Evolutionary conservation across 2,888 invertebrate genomes (phyloP).

Genomic region (Furcula furcula): DNA sequence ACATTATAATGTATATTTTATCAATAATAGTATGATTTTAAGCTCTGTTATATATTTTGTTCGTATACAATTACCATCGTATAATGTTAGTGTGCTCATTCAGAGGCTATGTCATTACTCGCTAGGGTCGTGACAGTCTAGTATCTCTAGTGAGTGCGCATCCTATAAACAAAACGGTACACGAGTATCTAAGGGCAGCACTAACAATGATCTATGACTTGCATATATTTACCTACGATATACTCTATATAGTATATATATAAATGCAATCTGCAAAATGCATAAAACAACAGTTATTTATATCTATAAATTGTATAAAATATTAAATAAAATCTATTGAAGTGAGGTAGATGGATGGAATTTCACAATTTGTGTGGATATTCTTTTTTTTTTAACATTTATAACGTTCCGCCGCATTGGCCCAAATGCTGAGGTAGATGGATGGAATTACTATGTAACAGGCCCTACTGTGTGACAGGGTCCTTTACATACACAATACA

Average conservation of each 20-base stretch:
- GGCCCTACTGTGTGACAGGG: slow-evolving; percentile 69
- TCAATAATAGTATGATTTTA: slow-evolving; percentile 64
- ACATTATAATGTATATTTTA: slow-evolving; percentile 57
- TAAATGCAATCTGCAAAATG: slow-evolving; percentile 82
- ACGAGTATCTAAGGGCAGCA: slow-evolving; percentile 67
- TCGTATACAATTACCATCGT: slow-evolving; percentile 75
- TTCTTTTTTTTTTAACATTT: slow-evolving; percentile 50
- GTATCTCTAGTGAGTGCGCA: slow-evolving; percentile 68
- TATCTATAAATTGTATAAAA: slow-evolving; percentile 82
- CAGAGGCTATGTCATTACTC: slow-evolving; percentile 47
- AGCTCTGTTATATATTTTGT: slow-evolving; percentile 79
- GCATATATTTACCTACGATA: slow-evolving; percentile 78
- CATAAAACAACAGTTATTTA: slow-evolving; percentile 81
- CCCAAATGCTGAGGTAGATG: slow-evolving; percentile 82
- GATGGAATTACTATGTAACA: slow-evolving; percentile 81
- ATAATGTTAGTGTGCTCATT: slow-evolving; percentile 60
- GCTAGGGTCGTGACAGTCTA: slow-evolving; percentile 61
- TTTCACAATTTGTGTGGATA: slow-evolving; percentile 82
- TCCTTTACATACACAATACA: slow-evolving; percentile 68
- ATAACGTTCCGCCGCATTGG: slow-evolving; percentile 74
- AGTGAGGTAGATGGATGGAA: slow-evolving; percentile 89
- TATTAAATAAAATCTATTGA: slow-evolving; percentile 83
- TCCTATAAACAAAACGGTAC: slow-evolving; percentile 47
- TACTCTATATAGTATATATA: slow-evolving; percentile 79
- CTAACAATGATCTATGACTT: slow-evolving; percentile 72